Base-by-base conservation (phyloP, 2,888 invertebrate genomes). In the Laspeyria flexula region DNA sequence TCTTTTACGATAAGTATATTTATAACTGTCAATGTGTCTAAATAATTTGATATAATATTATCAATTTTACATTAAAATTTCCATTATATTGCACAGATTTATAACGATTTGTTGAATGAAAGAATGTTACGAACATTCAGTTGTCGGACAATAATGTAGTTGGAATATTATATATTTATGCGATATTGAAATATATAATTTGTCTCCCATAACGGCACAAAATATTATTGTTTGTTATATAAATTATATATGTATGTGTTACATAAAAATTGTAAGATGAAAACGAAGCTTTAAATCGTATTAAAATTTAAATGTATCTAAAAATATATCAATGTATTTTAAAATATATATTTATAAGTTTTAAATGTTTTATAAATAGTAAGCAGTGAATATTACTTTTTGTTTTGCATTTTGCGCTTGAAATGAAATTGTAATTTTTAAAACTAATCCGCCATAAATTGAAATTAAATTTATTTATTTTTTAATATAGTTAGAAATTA, bases 251-350 rank as follows among this genome's bases (percentile, higher is more conserved):
- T 79, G 72, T 73, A 69, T 80, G 50, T 69, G 64, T 76, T 70
- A 71, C 60, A 76, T 72, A 60, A 77, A 79, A 75, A 77, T 82
- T 83, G 63, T 90, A 89, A 87, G 84, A 81, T 81, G 79, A 86
- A 88, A 88, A 83, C 71, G 73, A 88, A 90, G 90, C 90, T 90
- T 90, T 90, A 90, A 90, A 88, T 90, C 89, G 89, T 85, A 75
- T 85, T 85, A 86, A 77, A 79, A 79, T 76, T 71, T 71, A 77
- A 79, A 69, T 77, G 69, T 67, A 61, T 65, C 64, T 59, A 61
- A 69, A 71, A 56, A 66, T 55, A 61, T 73, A 61, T 65, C 61
- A 66, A 29, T 64, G 53, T 60, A 60, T 55, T 61, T 53, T 58
- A 61, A 47, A 60, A 25, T 51, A 25, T 51, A 55, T 61, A 63